phyloP scores from a whole-genome alignment of 2,113 vertebrate genomes.

The Heterotilapia buettikoferi region DNA sequence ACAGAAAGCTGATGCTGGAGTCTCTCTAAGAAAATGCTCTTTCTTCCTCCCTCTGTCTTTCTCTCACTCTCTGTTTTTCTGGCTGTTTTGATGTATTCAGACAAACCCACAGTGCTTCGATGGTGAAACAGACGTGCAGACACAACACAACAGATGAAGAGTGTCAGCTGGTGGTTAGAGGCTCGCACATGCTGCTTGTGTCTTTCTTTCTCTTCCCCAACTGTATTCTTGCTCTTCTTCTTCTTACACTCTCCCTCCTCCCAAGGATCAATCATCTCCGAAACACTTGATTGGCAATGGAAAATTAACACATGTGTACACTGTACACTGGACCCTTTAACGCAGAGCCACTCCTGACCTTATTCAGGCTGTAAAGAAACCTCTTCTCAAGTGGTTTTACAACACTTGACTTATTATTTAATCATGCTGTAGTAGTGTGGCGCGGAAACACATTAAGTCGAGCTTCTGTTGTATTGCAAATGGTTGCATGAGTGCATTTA shows the following conservation, averaged over 20 bases:
- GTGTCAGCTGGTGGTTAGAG: slow-evolving; percentile 67
- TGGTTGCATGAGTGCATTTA: neutral
- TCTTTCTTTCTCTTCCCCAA: slow-evolving; percentile 29
- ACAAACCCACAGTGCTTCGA: slow-evolving; percentile 60
- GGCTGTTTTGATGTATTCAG: slow-evolving; percentile 61
- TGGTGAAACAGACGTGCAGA: slow-evolving; percentile 62
- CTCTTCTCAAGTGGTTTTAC: neutral
- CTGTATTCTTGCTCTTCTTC: slow-evolving; percentile 4
- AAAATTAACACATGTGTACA: neutral
- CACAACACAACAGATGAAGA: slow-evolving; percentile 69
- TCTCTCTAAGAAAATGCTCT: slow-evolving; percentile 56
- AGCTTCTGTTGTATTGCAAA: slow-evolving; percentile 29
- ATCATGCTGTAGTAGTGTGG: slow-evolving; percentile 12
- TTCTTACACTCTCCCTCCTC: neutral
- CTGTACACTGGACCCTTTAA: neutral
- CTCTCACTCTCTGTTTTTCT: slow-evolving; percentile 21
- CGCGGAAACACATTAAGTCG: neutral
- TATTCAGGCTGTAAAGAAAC: neutral
- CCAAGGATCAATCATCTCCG: slow-evolving; percentile 35
- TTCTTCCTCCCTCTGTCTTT: slow-evolving; percentile 24
- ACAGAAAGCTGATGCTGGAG: slow-evolving; percentile 43
- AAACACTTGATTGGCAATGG: slow-evolving; percentile 39
- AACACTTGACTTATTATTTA: slow-evolving; percentile 35
- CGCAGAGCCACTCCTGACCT: neutral
- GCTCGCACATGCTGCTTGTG: slow-evolving; percentile 60